These are phyloP conservation scores for Phyllostomus discolor DNA, from an alignment of 2,113 vertebrate genomes.

Conservation along the genomic window DNA sequence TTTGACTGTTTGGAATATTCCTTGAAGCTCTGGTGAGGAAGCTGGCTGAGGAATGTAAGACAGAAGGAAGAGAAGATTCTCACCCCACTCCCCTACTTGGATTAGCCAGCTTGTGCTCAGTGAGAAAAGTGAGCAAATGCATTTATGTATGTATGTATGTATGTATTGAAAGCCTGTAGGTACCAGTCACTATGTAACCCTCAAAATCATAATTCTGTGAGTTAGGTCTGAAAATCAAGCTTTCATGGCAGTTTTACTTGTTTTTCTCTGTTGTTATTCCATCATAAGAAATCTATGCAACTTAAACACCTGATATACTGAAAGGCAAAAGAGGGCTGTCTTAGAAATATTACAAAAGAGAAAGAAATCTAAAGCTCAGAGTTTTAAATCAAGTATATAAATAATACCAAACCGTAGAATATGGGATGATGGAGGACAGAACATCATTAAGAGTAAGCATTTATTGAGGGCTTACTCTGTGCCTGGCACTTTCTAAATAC, in stretches of 20 bases:
- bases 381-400: neutral
- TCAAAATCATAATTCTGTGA: neutral
- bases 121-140: neutral
- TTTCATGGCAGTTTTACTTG: neutral
- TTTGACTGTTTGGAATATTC: neutral
- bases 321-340: neutral
- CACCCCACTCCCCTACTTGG: neutral
- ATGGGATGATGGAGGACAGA: neutral
- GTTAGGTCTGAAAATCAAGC: neutral
- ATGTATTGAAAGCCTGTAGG: neutral
- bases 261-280: neutral
- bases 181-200: neutral
- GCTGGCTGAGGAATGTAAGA: neutral
- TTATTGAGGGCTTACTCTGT: neutral
- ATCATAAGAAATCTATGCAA: neutral
- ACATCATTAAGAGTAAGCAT: neutral
- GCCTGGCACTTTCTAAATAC: neutral
- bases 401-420: neutral
- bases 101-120: neutral
- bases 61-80: neutral
- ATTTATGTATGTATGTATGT: neutral
- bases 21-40: neutral
- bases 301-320: neutral
- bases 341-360: neutral
- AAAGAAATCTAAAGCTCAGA: neutral